Percentiles rank a stretch among this genome's conserved stretches.
phyloP scores from a whole-genome alignment of 92 coral and sea anemone species.

The Porites divaricata region DNA sequence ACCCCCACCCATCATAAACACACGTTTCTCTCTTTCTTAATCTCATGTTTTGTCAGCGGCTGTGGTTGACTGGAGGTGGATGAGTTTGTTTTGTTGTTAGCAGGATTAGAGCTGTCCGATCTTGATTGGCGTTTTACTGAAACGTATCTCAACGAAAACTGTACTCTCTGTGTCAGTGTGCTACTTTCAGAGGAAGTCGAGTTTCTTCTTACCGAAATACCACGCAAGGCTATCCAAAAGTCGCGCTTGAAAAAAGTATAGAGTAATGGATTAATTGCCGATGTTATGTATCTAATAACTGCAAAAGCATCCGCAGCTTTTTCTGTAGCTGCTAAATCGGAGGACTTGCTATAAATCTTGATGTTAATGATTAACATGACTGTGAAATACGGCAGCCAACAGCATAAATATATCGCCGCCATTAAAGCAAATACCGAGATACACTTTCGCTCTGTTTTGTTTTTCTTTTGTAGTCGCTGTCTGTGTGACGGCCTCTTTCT shows the following conservation, averaged over 20 bases:
- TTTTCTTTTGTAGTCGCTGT: background rate
- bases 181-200: background rate
- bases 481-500: conserved; percentile 25
- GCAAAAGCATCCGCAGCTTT: conserved; percentile 21
- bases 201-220: background rate
- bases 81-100: background rate
- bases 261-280: conserved; percentile 54
- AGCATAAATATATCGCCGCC: conserved; percentile 59
- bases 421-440: conserved; percentile 56
- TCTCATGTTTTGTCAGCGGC: too few species aligned
- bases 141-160: background rate
- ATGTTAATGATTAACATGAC: conserved; percentile 17
- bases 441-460: conserved; percentile 33
- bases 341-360: background rate
- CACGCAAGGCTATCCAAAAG: conserved; percentile 49
- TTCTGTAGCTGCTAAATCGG: background rate
- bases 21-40: too few species aligned
- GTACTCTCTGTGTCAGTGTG: background rate
- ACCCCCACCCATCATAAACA: too few species aligned
- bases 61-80: background rate
- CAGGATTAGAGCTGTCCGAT: background rate
- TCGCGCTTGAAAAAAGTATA: conserved; percentile 75
- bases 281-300: conserved; percentile 56
- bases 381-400: conserved; percentile 73
- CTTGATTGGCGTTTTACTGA: conserved; percentile 1